Base-by-base conservation (phyloP, 2,888 invertebrate species). In the Melolontha melolontha region DNA sequence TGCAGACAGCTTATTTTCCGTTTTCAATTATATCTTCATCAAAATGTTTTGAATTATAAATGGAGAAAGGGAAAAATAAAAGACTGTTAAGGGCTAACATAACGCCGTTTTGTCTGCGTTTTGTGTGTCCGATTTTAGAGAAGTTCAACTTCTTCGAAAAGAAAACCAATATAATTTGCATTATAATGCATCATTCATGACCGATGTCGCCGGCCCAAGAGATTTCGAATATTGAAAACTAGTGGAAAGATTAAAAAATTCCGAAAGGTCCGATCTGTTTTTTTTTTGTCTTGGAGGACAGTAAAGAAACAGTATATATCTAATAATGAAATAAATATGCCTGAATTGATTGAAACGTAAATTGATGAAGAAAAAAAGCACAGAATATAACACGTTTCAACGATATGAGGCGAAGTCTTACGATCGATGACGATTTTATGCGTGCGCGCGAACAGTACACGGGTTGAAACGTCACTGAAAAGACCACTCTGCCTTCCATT, bases 391-490 rank as follows among this genome's bases (percentile, higher is more conserved):
- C 55, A 55, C 66, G 66, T 66, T 66, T 66, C 39, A 39, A 39
- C 47, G 66, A 54, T 55, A 64, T 42, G 64, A 64, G 42, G 76
- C 80, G 82, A 79, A 77, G 75, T 73, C 67, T 65, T 71, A 77
- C 81, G 81, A 81, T 78, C 78, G 77, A 78, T 76, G 68, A 73
- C 79, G 79, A 77, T 68, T 73, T 74, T 73, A 67, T 77, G 79
- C 79, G 81, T 79, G 77, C 80, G 78, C 79, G 79, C 79, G 80
- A 76, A 79, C 80, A 70, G 76, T 72, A 77, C 82, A 79, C 79
- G 75, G 77, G 82, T 80, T 77, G 77, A 79, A 79, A 77, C 78
- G 77, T 79, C 79, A 82, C 82, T 81, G 81, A 81, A 77, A 77
- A 78, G 76, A 79, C 76, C 77, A 78, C 76, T 77, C 76, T 72